Evolutionary conservation across 1,140 invertebrate species (phyloP), one percentile per base, ranked within the genome.

Genomic region (Caenorhabditis inopinata): DNA sequence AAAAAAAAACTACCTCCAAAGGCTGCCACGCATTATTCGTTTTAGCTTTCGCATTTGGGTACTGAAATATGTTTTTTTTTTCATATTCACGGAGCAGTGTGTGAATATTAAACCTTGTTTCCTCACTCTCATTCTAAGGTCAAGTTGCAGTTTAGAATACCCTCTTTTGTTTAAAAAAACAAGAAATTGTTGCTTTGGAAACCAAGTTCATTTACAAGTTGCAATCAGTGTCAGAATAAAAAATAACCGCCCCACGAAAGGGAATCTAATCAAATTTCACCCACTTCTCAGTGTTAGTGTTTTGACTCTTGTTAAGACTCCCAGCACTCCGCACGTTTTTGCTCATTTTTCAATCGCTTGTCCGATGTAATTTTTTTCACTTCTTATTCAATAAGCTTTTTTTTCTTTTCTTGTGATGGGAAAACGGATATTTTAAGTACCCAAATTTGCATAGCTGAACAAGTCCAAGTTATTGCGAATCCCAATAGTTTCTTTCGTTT

Each of bases 241-340:
- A 68, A 68, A 62, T 32, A 25, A 38, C 32, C 9, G 32, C 4
- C 12, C 7, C 4, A 12, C 2, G 32, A 29, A 18, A 38, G 9
- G 18, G 58, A 68, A 68, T 38, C 58, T 68, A 68, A 68, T 68
- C 58, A 68, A 68, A 68, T 68, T 68, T 38, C 29, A 29, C 14
- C 27, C 53, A 58, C 32, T 18, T 29, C 58, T 68, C 58, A 68
- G 58, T 68, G 58, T 68, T 68, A 68, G 58, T 68, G 32, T 68
- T 68, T 68, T 68, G 58, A 68, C 58, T 68, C 58, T 68, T 68
- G 58, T 68, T 68, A 32, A 38, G 58, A 68, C 58, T 68, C 58
- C 58, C 27, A 32, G 27, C 23, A 16, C 53, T 7, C 38, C 38
- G 6, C 38, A 42, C 53, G 14, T 32, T 5, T 21, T 29, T 38